Percentiles rank a stretch among this genome's conserved stretches.
Conservation (phyloP, 2,888 invertebrate genomes). For the Cataglyphis cursor region DNA sequence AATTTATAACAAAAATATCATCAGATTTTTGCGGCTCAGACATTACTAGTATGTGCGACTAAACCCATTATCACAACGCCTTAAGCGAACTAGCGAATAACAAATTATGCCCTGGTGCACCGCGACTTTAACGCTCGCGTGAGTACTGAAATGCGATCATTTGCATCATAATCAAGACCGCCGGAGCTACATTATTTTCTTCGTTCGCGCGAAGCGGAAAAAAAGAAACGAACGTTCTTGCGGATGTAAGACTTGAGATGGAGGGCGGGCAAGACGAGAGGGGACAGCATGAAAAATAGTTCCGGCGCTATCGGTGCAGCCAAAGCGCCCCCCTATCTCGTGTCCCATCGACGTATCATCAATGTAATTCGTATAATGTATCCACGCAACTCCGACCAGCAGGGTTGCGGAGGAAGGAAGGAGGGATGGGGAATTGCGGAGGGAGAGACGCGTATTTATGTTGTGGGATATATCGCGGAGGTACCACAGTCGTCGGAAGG, state of each 20-base stretch:
- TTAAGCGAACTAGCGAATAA: constrained; percentile 35
- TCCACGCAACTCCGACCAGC: constrained; percentile 66
- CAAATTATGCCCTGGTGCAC: constrained; percentile 25
- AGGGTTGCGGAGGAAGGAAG: constrained; percentile 56
- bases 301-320: constrained; percentile 70
- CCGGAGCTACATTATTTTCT: constrained; percentile 38
- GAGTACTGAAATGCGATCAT: constrained; percentile 53
- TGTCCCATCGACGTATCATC: constrained; percentile 78
- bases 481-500: constrained; percentile 58
- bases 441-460: constrained; percentile 66
- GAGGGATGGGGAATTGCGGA: constrained; percentile 26
- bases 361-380: constrained; percentile 80
- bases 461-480: constrained; percentile 72
- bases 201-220: constrained; percentile 45
- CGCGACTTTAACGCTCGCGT: constrained; percentile 51
- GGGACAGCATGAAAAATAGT: constrained; percentile 74
- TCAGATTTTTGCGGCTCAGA: neutral
- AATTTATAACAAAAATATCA: constrained; percentile 21
- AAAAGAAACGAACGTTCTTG: constrained; percentile 42
- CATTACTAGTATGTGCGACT: neutral
- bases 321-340: constrained; percentile 74
- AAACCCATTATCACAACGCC: constrained; percentile 29
- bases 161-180: constrained; percentile 55
- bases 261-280: constrained; percentile 49
- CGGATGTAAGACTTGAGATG: constrained; percentile 50